phyloP scores from a whole-genome alignment of 2,888 invertebrate species.

The Argyra leucocephala region DNA sequence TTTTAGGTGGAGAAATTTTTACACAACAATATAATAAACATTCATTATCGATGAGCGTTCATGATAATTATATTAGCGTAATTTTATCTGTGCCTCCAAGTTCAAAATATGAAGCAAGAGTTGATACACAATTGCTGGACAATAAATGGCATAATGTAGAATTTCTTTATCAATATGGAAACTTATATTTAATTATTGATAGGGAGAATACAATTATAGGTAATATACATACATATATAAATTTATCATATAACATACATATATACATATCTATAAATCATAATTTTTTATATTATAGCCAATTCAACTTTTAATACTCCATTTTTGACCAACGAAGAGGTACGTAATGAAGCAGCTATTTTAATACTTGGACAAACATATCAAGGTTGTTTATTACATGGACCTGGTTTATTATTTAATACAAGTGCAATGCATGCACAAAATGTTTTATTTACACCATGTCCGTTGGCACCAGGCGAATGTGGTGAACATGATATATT shows the following conservation, averaged over 20 bases:
- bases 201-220: conserved; percentile 40
- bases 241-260: too few relatives aligned
- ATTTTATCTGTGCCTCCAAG: conserved; percentile 51
- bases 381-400: conserved; percentile 75
- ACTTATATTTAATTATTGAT: conserved; percentile 41
- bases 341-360: conserved; percentile 61
- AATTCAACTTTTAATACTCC: conserved; percentile 71
- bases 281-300: conserved; percentile 42
- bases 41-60: conserved; percentile 52
- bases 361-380: conserved; percentile 71
- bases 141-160: conserved; percentile 64
- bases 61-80: conserved; percentile 51
- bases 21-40: conserved; percentile 58
- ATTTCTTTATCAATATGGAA: conserved; percentile 43
- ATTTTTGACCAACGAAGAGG: conserved; percentile 60
- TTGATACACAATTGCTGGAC: conserved; percentile 61
- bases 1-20: conserved; percentile 58
- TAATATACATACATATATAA: conserved; percentile 24
- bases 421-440: conserved; percentile 52
- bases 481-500: conserved; percentile 52
- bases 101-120: conserved; percentile 52
- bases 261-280: background rate
- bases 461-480: conserved; percentile 62
- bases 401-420: conserved; percentile 75
- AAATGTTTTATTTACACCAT: conserved; percentile 64